These are phyloP conservation scores for Aegithalos caudatus DNA, from an alignment of 2,113 vertebrate species.

Conservation along the genomic window DNA sequence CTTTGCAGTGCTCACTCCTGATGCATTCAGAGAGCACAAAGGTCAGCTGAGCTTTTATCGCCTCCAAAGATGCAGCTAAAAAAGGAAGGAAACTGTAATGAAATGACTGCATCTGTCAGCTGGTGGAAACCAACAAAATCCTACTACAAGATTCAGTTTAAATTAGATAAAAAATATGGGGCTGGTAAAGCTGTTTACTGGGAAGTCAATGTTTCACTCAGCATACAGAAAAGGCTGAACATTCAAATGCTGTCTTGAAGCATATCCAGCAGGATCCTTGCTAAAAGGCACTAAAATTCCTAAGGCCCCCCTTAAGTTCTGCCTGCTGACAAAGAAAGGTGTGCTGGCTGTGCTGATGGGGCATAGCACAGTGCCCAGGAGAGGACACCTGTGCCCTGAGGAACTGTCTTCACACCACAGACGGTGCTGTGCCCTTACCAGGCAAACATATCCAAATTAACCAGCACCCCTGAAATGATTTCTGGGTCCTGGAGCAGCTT, in stretches of 20 bases:
- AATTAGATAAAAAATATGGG: conserved; percentile 31
- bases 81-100: conserved; percentile 48
- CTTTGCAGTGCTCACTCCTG: conserved; percentile 50
- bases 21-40: conserved; percentile 44
- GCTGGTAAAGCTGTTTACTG: not conserved
- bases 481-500: not conserved
- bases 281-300: not conserved
- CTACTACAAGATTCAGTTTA: conserved; percentile 30
- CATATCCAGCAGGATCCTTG: not conserved
- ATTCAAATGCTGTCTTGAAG: not conserved
- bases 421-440: not conserved
- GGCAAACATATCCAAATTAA: not conserved
- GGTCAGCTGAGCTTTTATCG: conserved; percentile 54
- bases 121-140: conserved; percentile 47
- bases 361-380: fast-evolving
- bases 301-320: not conserved
- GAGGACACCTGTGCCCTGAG: not conserved
- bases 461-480: not conserved
- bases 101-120: conserved; percentile 41
- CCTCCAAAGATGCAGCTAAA: conserved; percentile 42
- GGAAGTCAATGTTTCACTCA: not conserved
- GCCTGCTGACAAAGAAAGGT: not conserved
- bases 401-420: not conserved
- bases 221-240: not conserved
- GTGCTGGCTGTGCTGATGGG: not conserved